Evolutionary conservation across 2,888 invertebrate species (phyloP), one percentile per base, ranked within the genome.

Genomic region (Acleris sparsana): DNA sequence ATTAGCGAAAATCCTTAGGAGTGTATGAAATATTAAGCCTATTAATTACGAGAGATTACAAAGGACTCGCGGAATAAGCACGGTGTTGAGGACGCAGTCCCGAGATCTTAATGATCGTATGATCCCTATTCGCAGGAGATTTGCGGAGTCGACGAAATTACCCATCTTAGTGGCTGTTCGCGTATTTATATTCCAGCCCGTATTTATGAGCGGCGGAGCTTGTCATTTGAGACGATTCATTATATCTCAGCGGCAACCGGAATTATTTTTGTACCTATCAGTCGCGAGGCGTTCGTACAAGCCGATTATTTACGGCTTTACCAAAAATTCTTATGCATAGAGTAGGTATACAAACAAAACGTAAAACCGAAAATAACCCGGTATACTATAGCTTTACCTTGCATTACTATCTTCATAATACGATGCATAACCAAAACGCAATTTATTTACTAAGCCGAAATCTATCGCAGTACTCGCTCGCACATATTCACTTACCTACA

Each of bases 11-110:
- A 83, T 85, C 84, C 83, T 78, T 76, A 78, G 76, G 73, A 85
- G 83, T 86, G 79, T 84, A 86, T 86, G 85, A 88, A 84, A 87
- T 85, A 87, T 87, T 85, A 86, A 85, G 83, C 83, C 82, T 85
- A 87, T 88, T 88, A 86, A 87, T 88, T 87, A 87, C 70, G 73
- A 61, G 74, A 81, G 82, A 85, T 86, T 84, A 88, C 84, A 87
- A 86, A 85, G 82, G 84, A 82, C 75, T 75, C 76, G 79, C 78
- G 62, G 70, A 75, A 75, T 86, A 84, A 86, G 85, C 85, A 76
- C 68, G 77, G 78, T 77, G 77, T 82, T 76, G 77, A 80, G 77
- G 73, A 76, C 75, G 75, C 53, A 61, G 74, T 77, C 73, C 68
- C 71, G 75, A 80, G 80, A 78, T 82, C 83, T 80, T 87, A 87